Base-by-base conservation (phyloP, 2,888 invertebrate genomes). In the Psylliodes chrysocephalus region DNA sequence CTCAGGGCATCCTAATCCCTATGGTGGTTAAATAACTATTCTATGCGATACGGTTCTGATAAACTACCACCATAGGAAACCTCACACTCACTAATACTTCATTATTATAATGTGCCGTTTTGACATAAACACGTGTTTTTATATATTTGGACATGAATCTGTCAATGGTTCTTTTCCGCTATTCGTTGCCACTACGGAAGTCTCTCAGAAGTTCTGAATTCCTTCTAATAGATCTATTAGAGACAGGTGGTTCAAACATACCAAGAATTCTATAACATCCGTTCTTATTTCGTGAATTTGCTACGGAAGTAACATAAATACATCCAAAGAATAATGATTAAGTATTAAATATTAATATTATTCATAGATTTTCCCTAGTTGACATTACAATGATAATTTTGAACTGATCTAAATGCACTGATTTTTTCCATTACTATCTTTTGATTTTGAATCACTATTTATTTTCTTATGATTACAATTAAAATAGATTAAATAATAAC, bases 181-280 rank as follows among this genome's bases (percentile, higher is more conserved):
- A 46, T 19, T 3, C 8, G 22, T 12, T 18, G 8, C 4, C 12
- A n/a, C 4, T 46, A 46, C 46, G 55, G 55, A 55, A 55, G 55
- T 18, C 1, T 28, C 42, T 15, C 6, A 42, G 15, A 38, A 17
- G 17, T 54, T 54, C 25, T 18, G 25, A 54, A 55, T 55, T 55
- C 55, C 44, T 55, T 30, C 55, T 55, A 55, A 55, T 55, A 55
- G 55, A 55, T 12, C 44, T 55, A 55, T 55, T 55, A 55, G 44
- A 22, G 30, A 44, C 55, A 55, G 55, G 55, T 55, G 55, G 25
- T 12, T 33, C 18, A 18, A 44, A 46, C 44, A 46, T 25, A n/a
- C 22, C 22, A 46, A 46, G 7, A 22, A 22, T 46, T 46, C 22
- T 19, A 14, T 12, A 2, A 25, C 46, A n/a, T 46, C 46, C 44